phyloP scores from a whole-genome alignment of 2,888 invertebrate species.

The Philereme vetulata region DNA sequence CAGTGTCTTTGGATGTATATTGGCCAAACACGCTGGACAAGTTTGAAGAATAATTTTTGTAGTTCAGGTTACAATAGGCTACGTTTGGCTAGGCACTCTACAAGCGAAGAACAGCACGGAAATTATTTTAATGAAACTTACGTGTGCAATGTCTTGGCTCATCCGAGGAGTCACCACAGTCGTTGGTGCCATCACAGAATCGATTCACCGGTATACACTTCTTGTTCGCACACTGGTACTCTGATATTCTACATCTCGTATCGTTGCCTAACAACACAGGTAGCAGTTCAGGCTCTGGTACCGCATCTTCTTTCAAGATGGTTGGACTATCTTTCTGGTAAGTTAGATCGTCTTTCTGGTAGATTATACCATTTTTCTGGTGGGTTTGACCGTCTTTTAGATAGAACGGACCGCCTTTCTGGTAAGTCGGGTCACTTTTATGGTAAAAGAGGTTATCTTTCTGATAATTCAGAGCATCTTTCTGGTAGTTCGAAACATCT shows the following conservation, averaged over 20 bases:
- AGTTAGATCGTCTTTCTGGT: slow-evolving; percentile 5
- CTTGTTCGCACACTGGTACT: slow-evolving; percentile 87
- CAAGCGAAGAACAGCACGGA: no score
- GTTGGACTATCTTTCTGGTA: slow-evolving; percentile 60
- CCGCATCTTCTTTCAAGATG: slow-evolving; percentile 59
- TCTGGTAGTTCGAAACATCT: slow-evolving; percentile 1
- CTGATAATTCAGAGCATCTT: no score
- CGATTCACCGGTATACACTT: slow-evolving; percentile 87
- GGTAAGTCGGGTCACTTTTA: no score
- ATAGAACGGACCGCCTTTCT: slow-evolving; percentile 33
- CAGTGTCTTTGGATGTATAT: no score
- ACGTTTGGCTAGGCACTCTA: no score
- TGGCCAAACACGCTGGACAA: no score
- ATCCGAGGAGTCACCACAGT: slow-evolving; percentile 92
- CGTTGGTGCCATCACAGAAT: slow-evolving; percentile 91
- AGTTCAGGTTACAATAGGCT: no score
- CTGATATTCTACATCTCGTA: slow-evolving; percentile 85
- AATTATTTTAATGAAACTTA: slow-evolving; percentile 76
- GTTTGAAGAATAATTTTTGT: no score
- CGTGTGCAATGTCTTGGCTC: slow-evolving; percentile 92
- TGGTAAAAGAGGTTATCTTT: no score
- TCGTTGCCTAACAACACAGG: slow-evolving; percentile 75
- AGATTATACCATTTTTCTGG: slow-evolving; percentile 2
- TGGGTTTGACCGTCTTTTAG: slow-evolving; percentile 43
- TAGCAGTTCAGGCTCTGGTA: slow-evolving; percentile 69